Base-by-base conservation (phyloP, 2,113 vertebrate genomes). In the Penelope pileata region DNA sequence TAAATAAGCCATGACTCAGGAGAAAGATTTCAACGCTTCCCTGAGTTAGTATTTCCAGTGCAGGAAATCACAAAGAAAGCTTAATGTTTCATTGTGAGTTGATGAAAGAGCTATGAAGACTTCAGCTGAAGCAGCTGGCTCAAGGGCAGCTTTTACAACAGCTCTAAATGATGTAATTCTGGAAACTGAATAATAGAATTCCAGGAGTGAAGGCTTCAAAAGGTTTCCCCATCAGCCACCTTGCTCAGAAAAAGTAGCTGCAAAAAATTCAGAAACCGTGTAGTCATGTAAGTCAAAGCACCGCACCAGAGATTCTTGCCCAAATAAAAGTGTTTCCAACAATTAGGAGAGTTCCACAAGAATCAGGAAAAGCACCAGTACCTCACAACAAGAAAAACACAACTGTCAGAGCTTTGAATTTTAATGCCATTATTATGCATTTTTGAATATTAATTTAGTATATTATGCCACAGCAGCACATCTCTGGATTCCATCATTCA, bases 181-280 rank as follows among this genome's bases (percentile, higher is more conserved):
- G 5, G 16, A 6, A 81, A 67, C 3, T 17, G 15, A 81, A 38
- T 30, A 3, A 59, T 5, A 36, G 77, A 74, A 76, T 48, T 54
- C 30, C 34, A 58, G 7, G n/a, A 63, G 12, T 2, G 1, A 83
- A 79, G 29, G 32, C 14, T 12, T 26, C 99, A 96, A 98, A 98
- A 2, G 98, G 98, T 96, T 99, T 99, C 98, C 98, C 98, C 98
- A 98, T 69, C 98, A 98, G 29, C 98, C 97, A 87, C 98, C 97
- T 7, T 98, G 97, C 62, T 98, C 97, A 36, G 98, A 96, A 94
- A 99, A 99, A 89, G 98, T 98, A 53, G 97, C 98, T 98, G 94
- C 32, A 97, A 64, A 88, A 68, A 83, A 7, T 22, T 22, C 43
- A 5, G 9, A 1, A 93, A 86, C 15, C 10, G 18, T 4, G 90